A percentile compares a stretch with the other conserved stretches of the same genome.
These are phyloP conservation scores for Pachyseris speciosa DNA, from an alignment of 64 coral and sea anemone genomes.

Conservation along the genomic window DNA sequence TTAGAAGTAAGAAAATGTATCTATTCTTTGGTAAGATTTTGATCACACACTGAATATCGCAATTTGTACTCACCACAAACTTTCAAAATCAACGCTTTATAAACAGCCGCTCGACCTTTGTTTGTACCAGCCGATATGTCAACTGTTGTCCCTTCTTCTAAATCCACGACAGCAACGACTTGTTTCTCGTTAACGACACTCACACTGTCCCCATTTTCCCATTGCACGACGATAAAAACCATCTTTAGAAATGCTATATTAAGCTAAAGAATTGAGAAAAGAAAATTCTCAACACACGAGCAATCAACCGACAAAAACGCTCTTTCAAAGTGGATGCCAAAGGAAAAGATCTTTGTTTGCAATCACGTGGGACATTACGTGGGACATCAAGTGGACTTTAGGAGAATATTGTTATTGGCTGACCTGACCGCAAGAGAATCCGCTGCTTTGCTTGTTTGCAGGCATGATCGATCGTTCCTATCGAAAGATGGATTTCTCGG, in stretches of 20 bases:
- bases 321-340: too few species aligned
- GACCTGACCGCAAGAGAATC: neutral
- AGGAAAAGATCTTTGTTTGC: too few species aligned
- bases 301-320: neutral
- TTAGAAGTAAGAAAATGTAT: too few species aligned
- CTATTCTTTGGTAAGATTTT: neutral
- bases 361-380: too few species aligned
- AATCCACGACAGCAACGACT: neutral
- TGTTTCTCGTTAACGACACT: conserved; percentile 53
- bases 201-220: conserved; percentile 9
- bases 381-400: too few species aligned
- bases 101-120: neutral
- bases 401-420: too few species aligned
- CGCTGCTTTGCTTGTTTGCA: neutral
- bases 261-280: neutral
- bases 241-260: neutral
- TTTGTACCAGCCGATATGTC: conserved; percentile 31
- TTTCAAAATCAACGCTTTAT: conserved; percentile 6
- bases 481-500: neutral
- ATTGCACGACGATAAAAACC: conserved; percentile 37
- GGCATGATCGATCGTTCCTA: neutral
- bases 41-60: neutral
- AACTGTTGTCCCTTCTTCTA: conserved; percentile 32
- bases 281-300: neutral
- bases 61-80: conserved; percentile 37